These are phyloP conservation scores for Frankliniella intonsa DNA, from an alignment of 2,888 invertebrate species.

Conservation along the genomic window DNA sequence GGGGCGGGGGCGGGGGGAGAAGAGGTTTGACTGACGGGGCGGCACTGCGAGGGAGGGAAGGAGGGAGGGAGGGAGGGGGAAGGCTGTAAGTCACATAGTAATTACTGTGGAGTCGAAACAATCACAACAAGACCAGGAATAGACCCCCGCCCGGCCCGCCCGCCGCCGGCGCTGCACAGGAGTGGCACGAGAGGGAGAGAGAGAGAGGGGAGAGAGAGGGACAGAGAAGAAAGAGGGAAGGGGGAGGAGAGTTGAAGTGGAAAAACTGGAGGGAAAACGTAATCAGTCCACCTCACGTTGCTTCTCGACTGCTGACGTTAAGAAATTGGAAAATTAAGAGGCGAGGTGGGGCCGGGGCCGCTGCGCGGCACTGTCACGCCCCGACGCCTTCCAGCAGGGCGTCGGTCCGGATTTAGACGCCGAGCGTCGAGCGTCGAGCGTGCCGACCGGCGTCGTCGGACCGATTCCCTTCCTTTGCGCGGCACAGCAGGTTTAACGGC, in stretches of 20 bases:
- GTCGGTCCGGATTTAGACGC: background rate
- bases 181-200: background rate
- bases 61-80: background rate
- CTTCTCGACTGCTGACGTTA: background rate
- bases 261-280: background rate
- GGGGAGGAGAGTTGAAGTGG: background rate
- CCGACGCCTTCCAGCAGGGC: too few species aligned
- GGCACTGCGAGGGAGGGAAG: background rate
- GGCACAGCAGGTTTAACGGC: background rate
- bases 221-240: background rate
- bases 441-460: too few species aligned
- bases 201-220: background rate
- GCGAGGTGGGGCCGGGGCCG: background rate
- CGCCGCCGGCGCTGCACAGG: background rate
- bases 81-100: conserved; percentile 10
- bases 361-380: background rate
- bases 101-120: conserved; percentile 8
- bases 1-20: background rate
- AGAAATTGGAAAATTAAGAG: conserved; percentile 27
- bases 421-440: background rate
- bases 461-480: background rate
- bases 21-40: background rate
- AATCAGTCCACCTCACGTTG: background rate
- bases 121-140: conserved; percentile 26
- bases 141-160: too few species aligned